phyloP scores from a whole-genome alignment of 2,113 vertebrate genomes.

The Oreochromis aureus region DNA sequence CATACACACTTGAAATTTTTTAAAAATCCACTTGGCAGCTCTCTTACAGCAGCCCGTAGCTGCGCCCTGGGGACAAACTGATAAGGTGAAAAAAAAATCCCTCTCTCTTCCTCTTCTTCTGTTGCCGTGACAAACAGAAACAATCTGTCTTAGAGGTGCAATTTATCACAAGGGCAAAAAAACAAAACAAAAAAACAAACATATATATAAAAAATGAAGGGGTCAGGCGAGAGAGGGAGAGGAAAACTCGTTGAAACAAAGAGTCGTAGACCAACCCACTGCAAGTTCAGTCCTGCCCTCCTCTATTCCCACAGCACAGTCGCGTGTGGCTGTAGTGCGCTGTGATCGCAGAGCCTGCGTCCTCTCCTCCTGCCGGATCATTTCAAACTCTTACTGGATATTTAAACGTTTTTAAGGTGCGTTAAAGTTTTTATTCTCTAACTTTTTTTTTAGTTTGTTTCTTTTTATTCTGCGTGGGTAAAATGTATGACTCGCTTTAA shows the following conservation, averaged over 20 bases:
- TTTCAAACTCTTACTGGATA: neutral
- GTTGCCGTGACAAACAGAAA: neutral
- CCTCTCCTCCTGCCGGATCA: neutral
- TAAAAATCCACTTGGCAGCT: neutral
- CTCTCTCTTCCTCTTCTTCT: neutral
- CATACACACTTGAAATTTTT: rapidly evolving
- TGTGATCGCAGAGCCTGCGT: neutral
- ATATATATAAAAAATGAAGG: neutral
- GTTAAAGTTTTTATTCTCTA: neutral
- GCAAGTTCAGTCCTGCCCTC: conserved; percentile 46
- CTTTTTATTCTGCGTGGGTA: neutral
- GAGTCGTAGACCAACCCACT: conserved; percentile 45
- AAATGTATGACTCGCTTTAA: neutral
- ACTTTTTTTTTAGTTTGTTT: neutral
- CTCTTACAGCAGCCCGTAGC: neutral
- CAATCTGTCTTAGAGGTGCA: neutral
- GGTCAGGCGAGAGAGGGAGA: neutral
- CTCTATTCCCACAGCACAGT: conserved; percentile 27
- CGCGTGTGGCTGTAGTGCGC: neutral
- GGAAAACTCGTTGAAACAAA: neutral
- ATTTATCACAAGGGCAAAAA: neutral
- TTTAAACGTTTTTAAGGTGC: neutral
- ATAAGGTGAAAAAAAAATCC: neutral
- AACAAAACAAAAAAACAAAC: rapidly evolving
- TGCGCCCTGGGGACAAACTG: neutral